phyloP scores from a whole-genome alignment of 2,113 vertebrate species.

The Pygoscelis antarcticus region DNA sequence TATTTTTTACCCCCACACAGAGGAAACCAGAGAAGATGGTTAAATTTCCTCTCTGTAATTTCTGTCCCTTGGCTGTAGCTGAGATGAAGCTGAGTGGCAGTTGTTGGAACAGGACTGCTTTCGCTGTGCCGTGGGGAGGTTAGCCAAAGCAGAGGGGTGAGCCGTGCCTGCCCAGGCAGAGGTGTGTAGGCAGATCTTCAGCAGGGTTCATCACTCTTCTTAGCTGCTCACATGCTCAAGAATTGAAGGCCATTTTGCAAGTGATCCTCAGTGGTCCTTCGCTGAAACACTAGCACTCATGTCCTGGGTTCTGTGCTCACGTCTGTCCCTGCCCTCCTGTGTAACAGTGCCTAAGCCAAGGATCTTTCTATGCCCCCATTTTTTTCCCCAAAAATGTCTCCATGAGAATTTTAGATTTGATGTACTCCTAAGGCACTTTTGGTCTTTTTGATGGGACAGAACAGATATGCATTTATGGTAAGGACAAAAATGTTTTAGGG shows the following conservation, averaged over 20 bases:
- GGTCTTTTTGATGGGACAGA: neutral
- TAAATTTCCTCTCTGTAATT: neutral
- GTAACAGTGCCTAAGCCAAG: neutral
- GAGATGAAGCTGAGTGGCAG: neutral
- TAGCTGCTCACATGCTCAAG: neutral
- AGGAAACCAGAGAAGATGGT: neutral
- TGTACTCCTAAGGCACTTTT: neutral
- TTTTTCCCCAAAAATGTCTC: neutral
- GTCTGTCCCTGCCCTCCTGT: neutral
- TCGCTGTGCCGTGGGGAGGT: neutral
- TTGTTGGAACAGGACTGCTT: neutral
- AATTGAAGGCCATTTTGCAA: neutral
- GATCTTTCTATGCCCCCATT: neutral
- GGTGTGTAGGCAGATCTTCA: neutral
- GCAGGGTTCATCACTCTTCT: neutral
- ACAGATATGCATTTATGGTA: neutral
- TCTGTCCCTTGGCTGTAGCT: neutral
- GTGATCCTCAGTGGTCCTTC: neutral
- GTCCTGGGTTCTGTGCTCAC: neutral
- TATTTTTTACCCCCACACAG: neutral
- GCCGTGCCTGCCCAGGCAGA: neutral
- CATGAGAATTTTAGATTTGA: neutral
- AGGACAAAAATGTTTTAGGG: neutral
- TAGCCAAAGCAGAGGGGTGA: neutral
- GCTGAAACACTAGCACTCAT: rapidly evolving